Evolutionary conservation across 2,888 invertebrate species (phyloP), one percentile per base, ranked within the genome.

Genomic region (Ennomos fuscantarius): DNA sequence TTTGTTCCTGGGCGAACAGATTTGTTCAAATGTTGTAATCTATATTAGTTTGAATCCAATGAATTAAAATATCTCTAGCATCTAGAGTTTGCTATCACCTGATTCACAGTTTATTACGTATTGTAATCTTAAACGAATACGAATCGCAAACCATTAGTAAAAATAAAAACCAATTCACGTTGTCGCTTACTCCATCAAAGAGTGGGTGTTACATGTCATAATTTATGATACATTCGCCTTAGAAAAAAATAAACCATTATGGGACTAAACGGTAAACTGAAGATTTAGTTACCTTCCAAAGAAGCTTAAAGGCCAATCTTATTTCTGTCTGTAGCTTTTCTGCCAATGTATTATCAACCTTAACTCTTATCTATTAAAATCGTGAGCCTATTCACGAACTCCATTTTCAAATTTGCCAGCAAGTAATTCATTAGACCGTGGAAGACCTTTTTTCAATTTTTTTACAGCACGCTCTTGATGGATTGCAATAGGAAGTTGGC

Each of bases 181-280:
- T 74, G 70, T 71, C 72, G 69, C 70, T 68, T 69, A 72, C 67
- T 65, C 55, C 48, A 51, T 54, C 60, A 60, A 71, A 73, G 71
- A 76, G 77, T 82, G 81, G 84, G 86, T 83, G 87, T 88, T 76
- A 79, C 76, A 72, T 84, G 82, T 84, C 87, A 85, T 86, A 86
- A 88, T 84, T 87, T 85, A 88, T 89, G 84, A 87, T 82, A 81
- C 79, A 84, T 86, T 78, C 78, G 77, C 70, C 73, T 78, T 73
- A 67, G 69, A 68, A 81, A 84, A 84, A 84, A 82, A 81, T 61
- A 69, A 73, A 83, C 80, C 88, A 88, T 87, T 89, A 87, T 82
- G 79, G 80, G 78, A 75, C 81, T 84, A 86, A 89, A 89, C 84
- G 85, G 87, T 88, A 83, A 86, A 87, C 86, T 73, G 65, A 77